Base-by-base conservation (phyloP, 1,140 invertebrate species). In the Oreohelix idahoensis region DNA sequence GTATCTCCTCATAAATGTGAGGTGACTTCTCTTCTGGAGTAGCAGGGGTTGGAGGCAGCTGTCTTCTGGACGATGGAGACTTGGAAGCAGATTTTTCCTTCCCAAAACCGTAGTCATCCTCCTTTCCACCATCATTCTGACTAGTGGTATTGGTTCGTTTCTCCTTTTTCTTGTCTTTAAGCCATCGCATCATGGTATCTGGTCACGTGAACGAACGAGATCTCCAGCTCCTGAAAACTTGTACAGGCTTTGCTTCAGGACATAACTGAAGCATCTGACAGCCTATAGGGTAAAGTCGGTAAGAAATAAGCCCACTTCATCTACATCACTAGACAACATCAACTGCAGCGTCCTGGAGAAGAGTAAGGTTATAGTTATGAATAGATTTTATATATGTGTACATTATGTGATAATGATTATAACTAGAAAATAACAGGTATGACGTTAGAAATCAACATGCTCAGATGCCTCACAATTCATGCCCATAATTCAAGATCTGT, bases 1-100 rank as follows among this genome's bases (percentile, higher is more conserved):
- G 84, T 36, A 89, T 89, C 80, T 89, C 88, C 77, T 89, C 88
- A 66, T 89, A 89, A 29, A 89, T 87, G 74, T 89, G 88, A 11
- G 84, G 82, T 11, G 84, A 83, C 63, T 84, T 85, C 23, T 87
- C 84, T 29, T 85, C 86, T 35, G 73, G 81, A 73, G 79, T 53
- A 26, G 66, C 73, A 23, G 81, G 83, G 23, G 81, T 83, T 15
- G 80, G 81, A 38, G 75, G 75, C 17, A 83, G 53, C 80, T 87
- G 63, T 58, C 78, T 58, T 63, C 66, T 81, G 2, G 73, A 26
- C 10, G 73, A 42, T 36, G 81, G 81, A 38, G 51, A 45, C 39
- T 78, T 81, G 32, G 38, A 66, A n/a, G 35, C 70, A 58, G 32
- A 80, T n/a, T 83, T 73, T 4, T 79, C 74, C 36, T 84, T 82